These are phyloP conservation scores for Rhingia rostrata DNA, from an alignment of 2,888 invertebrate genomes.

Conservation along the genomic window DNA sequence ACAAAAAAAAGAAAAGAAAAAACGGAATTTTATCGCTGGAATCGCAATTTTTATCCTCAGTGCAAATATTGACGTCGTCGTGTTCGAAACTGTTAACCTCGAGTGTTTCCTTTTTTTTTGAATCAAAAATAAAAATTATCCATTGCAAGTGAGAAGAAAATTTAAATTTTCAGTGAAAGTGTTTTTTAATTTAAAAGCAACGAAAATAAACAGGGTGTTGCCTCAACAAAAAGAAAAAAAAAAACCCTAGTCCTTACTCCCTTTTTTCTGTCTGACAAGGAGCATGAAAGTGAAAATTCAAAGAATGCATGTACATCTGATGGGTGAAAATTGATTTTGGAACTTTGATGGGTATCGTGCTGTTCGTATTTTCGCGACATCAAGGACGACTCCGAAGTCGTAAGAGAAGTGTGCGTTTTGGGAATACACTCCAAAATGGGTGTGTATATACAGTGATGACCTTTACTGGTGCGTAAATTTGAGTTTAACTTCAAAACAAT, in stretches of 20 bases:
- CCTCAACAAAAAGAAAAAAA: slow-evolving; percentile 7
- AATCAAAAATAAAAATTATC: slow-evolving; percentile 1
- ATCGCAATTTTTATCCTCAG: slow-evolving; percentile 38
- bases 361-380: slow-evolving; percentile 19
- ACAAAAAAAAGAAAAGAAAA: neutral
- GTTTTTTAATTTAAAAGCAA: neutral
- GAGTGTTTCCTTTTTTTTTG: neutral
- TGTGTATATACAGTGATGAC: slow-evolving; percentile 58
- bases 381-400: slow-evolving; percentile 11
- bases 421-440: slow-evolving; percentile 39
- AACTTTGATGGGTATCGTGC: slow-evolving; percentile 8
- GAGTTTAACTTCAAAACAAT: slow-evolving; percentile 48
- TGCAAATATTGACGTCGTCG: slow-evolving; percentile 50
- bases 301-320: slow-evolving; percentile 1
- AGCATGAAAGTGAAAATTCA: slow-evolving; percentile 21
- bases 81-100: slow-evolving; percentile 19
- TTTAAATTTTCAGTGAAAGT: slow-evolving; percentile 37
- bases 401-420: slow-evolving; percentile 2
- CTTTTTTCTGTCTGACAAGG: neutral
- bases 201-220: slow-evolving; percentile 25
- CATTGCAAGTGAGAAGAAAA: neutral
- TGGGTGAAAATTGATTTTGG: slow-evolving; percentile 34
- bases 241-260: neutral
- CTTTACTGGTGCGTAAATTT: slow-evolving; percentile 31
- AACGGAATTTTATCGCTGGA: neutral